Percentiles rank a stretch among this genome's conserved stretches.
phyloP scores from a whole-genome alignment of 2,113 vertebrate genomes.

The Bathybates hornii region DNA sequence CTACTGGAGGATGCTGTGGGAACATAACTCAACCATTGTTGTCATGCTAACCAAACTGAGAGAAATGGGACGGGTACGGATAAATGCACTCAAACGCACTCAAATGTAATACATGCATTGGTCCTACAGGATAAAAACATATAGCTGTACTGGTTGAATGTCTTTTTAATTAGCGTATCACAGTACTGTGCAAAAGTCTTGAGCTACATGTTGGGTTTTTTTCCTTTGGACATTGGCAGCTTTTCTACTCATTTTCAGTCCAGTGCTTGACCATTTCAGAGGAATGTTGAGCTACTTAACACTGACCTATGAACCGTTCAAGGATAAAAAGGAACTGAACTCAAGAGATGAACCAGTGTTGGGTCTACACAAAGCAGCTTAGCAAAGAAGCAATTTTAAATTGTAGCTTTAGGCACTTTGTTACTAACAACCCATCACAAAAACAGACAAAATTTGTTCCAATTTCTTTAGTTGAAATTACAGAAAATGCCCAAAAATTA shows the following conservation, averaged over 20 bases:
- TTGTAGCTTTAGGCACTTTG: neutral
- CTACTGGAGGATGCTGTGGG: slow-evolving; percentile 99
- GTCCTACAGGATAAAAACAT: neutral
- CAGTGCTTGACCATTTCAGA: neutral
- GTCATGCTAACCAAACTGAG: slow-evolving; percentile 98
- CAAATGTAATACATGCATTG: neutral
- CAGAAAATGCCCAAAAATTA: neutral
- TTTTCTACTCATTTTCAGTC: neutral
- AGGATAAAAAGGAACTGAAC: neutral
- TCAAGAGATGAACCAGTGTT: neutral
- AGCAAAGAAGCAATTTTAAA: neutral
- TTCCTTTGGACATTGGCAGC: neutral
- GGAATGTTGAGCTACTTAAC: neutral
- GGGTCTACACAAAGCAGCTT: neutral
- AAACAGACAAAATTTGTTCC: neutral
- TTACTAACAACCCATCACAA: neutral
- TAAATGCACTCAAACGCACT: neutral
- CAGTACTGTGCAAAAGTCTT: neutral
- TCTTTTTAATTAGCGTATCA: neutral
- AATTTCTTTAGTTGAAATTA: neutral
- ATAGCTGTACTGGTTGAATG: neutral
- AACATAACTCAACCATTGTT: slow-evolving; percentile 98
- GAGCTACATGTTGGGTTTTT: fast-evolving
- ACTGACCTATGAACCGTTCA: neutral
- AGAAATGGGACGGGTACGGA: slow-evolving; percentile 94